Evolutionary conservation across 1,140 invertebrate genomes (phyloP).

Genomic region (Heliconius melpomene): DNA sequence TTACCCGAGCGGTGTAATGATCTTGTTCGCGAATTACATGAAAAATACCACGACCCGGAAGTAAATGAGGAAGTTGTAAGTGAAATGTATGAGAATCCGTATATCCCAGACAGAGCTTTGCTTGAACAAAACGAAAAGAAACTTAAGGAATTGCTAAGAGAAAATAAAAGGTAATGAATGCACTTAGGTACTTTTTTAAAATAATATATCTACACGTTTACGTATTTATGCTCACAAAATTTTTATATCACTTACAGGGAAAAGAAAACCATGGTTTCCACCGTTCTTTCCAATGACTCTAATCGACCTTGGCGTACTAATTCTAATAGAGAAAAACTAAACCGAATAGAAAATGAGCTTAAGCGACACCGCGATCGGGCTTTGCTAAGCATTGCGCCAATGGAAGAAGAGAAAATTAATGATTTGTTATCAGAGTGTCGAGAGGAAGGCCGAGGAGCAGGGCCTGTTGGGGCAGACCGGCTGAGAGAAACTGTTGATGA

Average conservation of each 20-base stretch:
- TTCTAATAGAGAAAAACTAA: constrained; percentile 59
- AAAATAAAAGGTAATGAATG: constrained; percentile 46
- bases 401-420: constrained; percentile 56
- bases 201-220: not conserved
- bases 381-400: constrained; percentile 45
- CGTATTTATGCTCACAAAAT: not conserved
- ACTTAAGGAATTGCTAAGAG: constrained; percentile 49
- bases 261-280: constrained; percentile 40
- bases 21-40: constrained; percentile 55
- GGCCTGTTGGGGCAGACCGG: constrained; percentile 39
- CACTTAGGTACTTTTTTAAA: not conserved
- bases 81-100: constrained; percentile 57
- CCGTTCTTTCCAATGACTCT: constrained; percentile 42
- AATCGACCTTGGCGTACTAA: constrained; percentile 69
- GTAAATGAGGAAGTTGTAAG: constrained; percentile 39
- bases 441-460: constrained; percentile 41
- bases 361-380: constrained; percentile 57
- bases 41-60: constrained; percentile 52
- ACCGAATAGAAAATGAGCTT: constrained; percentile 60
- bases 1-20: constrained; percentile 56
- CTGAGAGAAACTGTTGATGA: constrained; percentile 58
- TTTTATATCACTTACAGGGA: constrained; percentile 42
- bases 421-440: constrained; percentile 57
- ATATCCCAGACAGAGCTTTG: constrained; percentile 52
- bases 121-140: constrained; percentile 64